These are phyloP conservation scores for Apeltes quadracus DNA, from an alignment of 2,113 vertebrate genomes.

Conservation along the genomic window DNA sequence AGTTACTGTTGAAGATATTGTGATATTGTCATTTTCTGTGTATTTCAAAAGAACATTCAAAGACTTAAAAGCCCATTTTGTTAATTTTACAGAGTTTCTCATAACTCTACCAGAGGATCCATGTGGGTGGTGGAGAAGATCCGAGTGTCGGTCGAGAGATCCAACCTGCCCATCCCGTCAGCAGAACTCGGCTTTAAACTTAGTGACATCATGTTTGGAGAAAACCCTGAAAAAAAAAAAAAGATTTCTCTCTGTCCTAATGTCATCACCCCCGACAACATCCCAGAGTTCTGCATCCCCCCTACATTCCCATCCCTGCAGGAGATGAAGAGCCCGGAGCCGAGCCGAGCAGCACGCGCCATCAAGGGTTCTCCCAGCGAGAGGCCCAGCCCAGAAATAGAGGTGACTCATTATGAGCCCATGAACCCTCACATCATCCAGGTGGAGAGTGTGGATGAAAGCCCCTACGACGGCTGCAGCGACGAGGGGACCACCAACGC, in stretches of 20 bases:
- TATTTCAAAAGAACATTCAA: background rate
- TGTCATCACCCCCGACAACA: slow-evolving; percentile 84
- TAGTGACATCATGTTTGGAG: slow-evolving; percentile 79
- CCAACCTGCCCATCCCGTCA: slow-evolving; percentile 70
- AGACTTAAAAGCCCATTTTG: background rate
- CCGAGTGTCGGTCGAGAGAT: slow-evolving; percentile 78
- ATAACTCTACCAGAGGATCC: slow-evolving; percentile 32
- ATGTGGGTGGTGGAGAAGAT: slow-evolving; percentile 83
- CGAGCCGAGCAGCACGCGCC: slow-evolving; percentile 41
- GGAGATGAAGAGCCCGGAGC: slow-evolving; percentile 67
- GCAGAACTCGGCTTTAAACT: slow-evolving; percentile 77
- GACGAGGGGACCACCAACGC: slow-evolving; percentile 86
- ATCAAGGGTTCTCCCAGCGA: slow-evolving; percentile 52
- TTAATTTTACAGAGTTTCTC: slow-evolving; percentile 46
- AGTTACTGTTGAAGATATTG: background rate
- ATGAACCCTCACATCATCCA: slow-evolving; percentile 84
- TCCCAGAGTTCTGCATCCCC: slow-evolving; percentile 84
- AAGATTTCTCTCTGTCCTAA: slow-evolving; percentile 77
- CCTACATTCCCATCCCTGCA: slow-evolving; percentile 73
- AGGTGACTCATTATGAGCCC: slow-evolving; percentile 46
- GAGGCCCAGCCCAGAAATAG: slow-evolving; percentile 54
- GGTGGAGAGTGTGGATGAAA: slow-evolving; percentile 87
- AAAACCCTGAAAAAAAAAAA: slow-evolving; percentile 74
- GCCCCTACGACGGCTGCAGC: slow-evolving; percentile 68
- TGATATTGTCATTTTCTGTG: background rate